phyloP scores from a whole-genome alignment of 1,140 invertebrate genomes.

The Triops cancriformis region DNA sequence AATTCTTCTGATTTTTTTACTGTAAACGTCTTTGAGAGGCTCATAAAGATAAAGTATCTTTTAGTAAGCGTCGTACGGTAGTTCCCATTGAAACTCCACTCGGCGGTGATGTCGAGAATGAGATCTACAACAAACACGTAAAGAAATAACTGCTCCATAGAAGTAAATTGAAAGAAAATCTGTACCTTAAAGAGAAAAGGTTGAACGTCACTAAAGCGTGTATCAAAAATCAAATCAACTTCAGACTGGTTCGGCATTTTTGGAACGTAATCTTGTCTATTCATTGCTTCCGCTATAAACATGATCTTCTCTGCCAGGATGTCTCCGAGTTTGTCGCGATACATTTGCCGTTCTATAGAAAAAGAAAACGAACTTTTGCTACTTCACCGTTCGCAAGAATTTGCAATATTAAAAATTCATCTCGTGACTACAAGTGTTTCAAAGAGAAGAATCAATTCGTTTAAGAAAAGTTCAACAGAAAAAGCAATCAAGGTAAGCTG shows the following conservation, averaged over 20 bases:
- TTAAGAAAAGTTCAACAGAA: background rate
- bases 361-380: conserved; percentile 29
- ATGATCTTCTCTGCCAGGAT: conserved; percentile 84
- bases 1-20: background rate
- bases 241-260: conserved; percentile 89
- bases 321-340: conserved; percentile 82
- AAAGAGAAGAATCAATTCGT: conserved; percentile 18
- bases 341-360: conserved; percentile 70
- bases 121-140: conserved; percentile 43
- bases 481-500: background rate
- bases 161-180: conserved; percentile 7
- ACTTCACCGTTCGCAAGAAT: background rate
- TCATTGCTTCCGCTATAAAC: conserved; percentile 89
- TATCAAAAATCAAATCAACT: conserved; percentile 89
- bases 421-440: background rate
- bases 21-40: conserved; percentile 24
- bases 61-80: conserved; percentile 80
- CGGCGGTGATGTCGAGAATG: conserved; percentile 62
- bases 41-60: conserved; percentile 72
- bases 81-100: conserved; percentile 62
- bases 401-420: background rate
- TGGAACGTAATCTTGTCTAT: conserved; percentile 87
- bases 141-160: background rate
- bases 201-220: conserved; percentile 80
- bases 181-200: conserved; percentile 86